Percentiles rank a stretch among this genome's conserved stretches.
These are phyloP conservation scores for Mayetiola destructor DNA, from an alignment of 2,888 invertebrate species.

Conservation along the genomic window DNA sequence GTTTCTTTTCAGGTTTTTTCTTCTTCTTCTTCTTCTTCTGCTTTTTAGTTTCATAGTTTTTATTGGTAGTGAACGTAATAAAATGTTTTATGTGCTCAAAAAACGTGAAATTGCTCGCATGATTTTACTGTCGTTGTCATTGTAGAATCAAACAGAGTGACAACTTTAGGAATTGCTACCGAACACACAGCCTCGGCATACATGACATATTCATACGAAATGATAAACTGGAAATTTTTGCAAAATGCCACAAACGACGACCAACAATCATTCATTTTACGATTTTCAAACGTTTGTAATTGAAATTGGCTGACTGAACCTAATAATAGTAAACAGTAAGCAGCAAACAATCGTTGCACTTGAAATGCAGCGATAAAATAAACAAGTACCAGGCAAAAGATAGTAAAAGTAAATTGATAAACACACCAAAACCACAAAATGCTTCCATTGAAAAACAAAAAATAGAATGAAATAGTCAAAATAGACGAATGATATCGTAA, in stretches of 20 bases:
- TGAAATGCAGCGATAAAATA: background rate
- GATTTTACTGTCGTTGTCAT: too few species aligned
- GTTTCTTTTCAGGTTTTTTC: too few species aligned
- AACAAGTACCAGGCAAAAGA: background rate
- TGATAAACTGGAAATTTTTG: background rate
- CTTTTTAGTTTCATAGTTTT: slow-evolving; percentile 4
- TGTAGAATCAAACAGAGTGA: too few species aligned
- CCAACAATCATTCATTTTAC: background rate
- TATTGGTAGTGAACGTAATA: background rate
- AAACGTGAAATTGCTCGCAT: background rate
- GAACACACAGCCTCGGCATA: too few species aligned
- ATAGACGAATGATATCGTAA: too few species aligned
- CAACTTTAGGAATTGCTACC: too few species aligned
- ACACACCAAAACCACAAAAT: background rate
- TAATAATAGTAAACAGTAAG: background rate
- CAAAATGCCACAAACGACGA: too few species aligned
- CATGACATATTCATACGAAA: background rate
- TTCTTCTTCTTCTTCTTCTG: too few species aligned
- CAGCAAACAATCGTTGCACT: background rate
- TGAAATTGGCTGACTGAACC: background rate
- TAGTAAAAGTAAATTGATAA: background rate
- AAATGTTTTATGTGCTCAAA: slow-evolving; percentile 7
- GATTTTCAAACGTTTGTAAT: background rate
- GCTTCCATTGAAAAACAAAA: background rate
- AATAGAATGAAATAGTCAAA: background rate